Conservation (phyloP, 1,140 invertebrate species). For the Drosophila suzukii region DNA sequence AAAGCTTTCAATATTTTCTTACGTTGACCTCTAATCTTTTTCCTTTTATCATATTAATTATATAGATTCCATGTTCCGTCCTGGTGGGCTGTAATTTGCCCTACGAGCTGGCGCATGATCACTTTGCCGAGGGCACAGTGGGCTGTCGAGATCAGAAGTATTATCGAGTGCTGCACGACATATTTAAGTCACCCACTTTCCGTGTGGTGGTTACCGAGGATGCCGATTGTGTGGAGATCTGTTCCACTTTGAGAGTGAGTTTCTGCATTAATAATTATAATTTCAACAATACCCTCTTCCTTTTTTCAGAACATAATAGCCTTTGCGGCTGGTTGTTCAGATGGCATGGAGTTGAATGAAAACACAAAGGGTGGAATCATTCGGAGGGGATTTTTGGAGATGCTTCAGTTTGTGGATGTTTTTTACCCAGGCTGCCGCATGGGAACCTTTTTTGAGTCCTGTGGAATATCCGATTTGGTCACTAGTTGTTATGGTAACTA, state of each 20-base stretch:
- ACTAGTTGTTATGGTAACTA: conserved; percentile 66
- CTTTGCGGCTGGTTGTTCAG: conserved; percentile 66
- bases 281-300: not conserved
- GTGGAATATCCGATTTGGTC: conserved; percentile 67
- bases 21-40: not conserved
- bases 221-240: conserved; percentile 74
- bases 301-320: conserved; percentile 64
- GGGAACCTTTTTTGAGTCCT: conserved; percentile 71
- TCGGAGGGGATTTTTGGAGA: conserved; percentile 68
- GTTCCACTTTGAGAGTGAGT: conserved; percentile 55
- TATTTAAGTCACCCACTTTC: conserved; percentile 62
- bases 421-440: conserved; percentile 76
- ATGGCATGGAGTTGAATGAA: conserved; percentile 72
- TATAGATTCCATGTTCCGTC: conserved; percentile 71
- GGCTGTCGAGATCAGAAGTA: conserved; percentile 73
- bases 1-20: no score
- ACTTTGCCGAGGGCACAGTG: conserved; percentile 66
- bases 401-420: conserved; percentile 70
- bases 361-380: conserved; percentile 73
- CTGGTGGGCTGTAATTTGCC: conserved; percentile 73
- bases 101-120: conserved; percentile 54
- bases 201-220: conserved; percentile 75
- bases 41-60: not conserved
- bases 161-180: conserved; percentile 56
- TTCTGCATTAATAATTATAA: no score